A percentile compares a stretch with the other conserved stretches of the same genome.
These are phyloP conservation scores for Ophion slaviceki DNA, from an alignment of 2,888 invertebrate species.

Conservation along the genomic window DNA sequence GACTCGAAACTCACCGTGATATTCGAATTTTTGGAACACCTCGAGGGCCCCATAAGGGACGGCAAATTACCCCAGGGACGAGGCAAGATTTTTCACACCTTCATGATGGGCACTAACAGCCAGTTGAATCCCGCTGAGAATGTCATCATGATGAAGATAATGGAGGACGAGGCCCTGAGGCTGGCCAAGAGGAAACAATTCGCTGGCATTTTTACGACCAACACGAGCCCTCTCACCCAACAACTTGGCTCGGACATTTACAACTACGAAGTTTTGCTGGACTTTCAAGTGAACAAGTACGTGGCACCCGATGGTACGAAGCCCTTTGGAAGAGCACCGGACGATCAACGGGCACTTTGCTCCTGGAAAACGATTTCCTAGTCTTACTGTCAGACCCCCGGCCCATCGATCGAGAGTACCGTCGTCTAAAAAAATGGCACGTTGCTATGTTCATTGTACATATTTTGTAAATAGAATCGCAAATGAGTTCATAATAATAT, in stretches of 20 bases:
- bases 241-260: constrained; percentile 93
- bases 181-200: constrained; percentile 88
- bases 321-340: constrained; percentile 91
- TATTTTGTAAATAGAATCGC: constrained; percentile 60
- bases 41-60: constrained; percentile 90
- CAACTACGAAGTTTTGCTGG: constrained; percentile 90
- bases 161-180: constrained; percentile 90
- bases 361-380: constrained; percentile 88
- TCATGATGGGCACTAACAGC: constrained; percentile 94
- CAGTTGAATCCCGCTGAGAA: constrained; percentile 89
- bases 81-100: constrained; percentile 91
- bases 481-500: constrained; percentile 17
- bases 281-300: constrained; percentile 93
- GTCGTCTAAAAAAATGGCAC: background rate
- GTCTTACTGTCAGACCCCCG: background rate
- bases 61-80: constrained; percentile 86
- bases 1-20: constrained; percentile 88
- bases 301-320: constrained; percentile 89
- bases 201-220: constrained; percentile 92
- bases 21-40: constrained; percentile 91
- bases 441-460: constrained; percentile 41
- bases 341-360: constrained; percentile 90
- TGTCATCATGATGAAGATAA: constrained; percentile 90
- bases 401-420: background rate
- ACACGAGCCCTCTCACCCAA: constrained; percentile 95